Percentiles rank a stretch among this genome's conserved stretches.
Evolutionary conservation across 2,797 vertebrate genomes (phyloP).

Genomic region (Poeciliopsis turneri): DNA sequence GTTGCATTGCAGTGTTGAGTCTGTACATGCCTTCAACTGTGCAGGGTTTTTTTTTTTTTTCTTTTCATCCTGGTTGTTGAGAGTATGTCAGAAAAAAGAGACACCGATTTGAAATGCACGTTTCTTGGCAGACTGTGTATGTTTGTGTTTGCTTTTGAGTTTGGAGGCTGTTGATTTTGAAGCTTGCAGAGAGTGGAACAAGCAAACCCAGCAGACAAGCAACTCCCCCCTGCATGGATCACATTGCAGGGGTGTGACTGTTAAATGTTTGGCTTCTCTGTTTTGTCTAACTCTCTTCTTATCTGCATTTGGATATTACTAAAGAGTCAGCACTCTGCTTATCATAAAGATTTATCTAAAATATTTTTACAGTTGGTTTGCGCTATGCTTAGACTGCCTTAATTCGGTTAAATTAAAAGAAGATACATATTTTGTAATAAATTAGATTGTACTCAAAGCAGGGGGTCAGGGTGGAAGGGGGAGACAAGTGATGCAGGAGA

Average conservation of each 20-base stretch:
- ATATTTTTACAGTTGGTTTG: constrained; percentile 3
- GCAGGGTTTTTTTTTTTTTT: constrained; percentile 35
- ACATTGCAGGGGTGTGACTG: constrained; percentile 52
- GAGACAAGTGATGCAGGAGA: constrained; percentile 61
- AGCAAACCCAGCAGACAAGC: constrained; percentile 39
- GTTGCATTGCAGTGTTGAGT: constrained; percentile 53
- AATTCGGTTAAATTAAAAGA: neutral
- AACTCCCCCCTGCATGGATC: constrained; percentile 44
- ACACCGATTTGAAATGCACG: constrained; percentile 46
- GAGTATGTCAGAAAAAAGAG: constrained; percentile 20
- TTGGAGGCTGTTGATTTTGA: constrained; percentile 41
- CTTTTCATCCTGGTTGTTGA: neutral
- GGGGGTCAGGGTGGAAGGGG: constrained; percentile 41
- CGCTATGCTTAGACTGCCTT: constrained; percentile 1
- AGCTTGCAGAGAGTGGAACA: constrained; percentile 58
- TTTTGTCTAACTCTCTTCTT: constrained; percentile 46
- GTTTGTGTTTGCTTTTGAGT: constrained; percentile 21
- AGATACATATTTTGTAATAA: constrained; percentile 22
- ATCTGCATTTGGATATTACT: constrained; percentile 29
- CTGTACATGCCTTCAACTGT: constrained; percentile 30
- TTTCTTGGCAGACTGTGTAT: constrained; percentile 28
- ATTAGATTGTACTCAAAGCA: constrained; percentile 45
- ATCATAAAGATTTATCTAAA: constrained; percentile 5
- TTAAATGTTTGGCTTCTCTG: constrained; percentile 58
- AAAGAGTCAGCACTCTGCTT: constrained; percentile 21